Percentiles rank a stretch among this genome's conserved stretches.
These are phyloP conservation scores for Ctena decussata DNA, from an alignment of 2,888 invertebrate genomes.

Conservation along the genomic window DNA sequence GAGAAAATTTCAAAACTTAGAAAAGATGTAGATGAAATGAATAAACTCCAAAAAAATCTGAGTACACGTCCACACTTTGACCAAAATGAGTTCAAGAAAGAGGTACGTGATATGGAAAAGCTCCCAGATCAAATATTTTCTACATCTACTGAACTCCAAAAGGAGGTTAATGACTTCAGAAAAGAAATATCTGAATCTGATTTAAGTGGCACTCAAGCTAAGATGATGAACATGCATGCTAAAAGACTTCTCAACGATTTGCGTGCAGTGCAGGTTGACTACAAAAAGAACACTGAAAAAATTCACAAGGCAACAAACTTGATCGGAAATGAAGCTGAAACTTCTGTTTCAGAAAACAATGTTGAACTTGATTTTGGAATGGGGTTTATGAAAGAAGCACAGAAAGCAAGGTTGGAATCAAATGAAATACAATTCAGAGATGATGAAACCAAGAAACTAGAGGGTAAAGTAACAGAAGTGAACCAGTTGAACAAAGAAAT, in stretches of 20 bases:
- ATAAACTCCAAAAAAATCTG: slow-evolving; percentile 74
- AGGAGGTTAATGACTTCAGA: slow-evolving; percentile 64
- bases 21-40: slow-evolving; percentile 71
- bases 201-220: slow-evolving; percentile 51
- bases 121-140: slow-evolving; percentile 69
- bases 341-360: neutral
- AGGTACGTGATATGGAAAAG: slow-evolving; percentile 70
- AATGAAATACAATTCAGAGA: slow-evolving; percentile 75
- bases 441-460: slow-evolving; percentile 76
- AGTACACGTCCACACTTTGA: slow-evolving; percentile 72
- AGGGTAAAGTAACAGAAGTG: slow-evolving; percentile 79
- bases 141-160: slow-evolving; percentile 67
- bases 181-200: slow-evolving; percentile 31
- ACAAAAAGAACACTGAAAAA: slow-evolving; percentile 77
- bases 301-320: slow-evolving; percentile 71
- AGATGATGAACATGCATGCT: slow-evolving; percentile 60
- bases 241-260: slow-evolving; percentile 76
- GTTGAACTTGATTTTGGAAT: slow-evolving; percentile 70
- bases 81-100: slow-evolving; percentile 65
- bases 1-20: slow-evolving; percentile 64
- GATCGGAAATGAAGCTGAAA: slow-evolving; percentile 59
- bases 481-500: slow-evolving; percentile 79
- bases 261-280: slow-evolving; percentile 75
- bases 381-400: slow-evolving; percentile 74
- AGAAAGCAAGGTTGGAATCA: slow-evolving; percentile 73